Conservation (phyloP, 2,113 vertebrate species). For the Emydocephalus ijimae region DNA sequence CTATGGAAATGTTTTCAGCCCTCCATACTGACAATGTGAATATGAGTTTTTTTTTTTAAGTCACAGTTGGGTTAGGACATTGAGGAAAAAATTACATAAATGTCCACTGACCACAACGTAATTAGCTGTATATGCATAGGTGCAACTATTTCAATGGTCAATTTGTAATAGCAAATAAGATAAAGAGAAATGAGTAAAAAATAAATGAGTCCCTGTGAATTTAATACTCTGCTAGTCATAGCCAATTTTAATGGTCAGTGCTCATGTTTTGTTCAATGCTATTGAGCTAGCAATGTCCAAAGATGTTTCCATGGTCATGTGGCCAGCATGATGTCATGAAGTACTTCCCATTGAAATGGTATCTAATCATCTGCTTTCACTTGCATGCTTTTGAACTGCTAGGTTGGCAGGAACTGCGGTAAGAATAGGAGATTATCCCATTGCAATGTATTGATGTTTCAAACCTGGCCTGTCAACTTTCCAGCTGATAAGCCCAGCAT, state of each 20-base stretch:
- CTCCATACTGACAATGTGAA: background rate
- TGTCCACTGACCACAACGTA: background rate
- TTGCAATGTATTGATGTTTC: background rate
- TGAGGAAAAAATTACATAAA: background rate
- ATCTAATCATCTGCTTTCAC: background rate
- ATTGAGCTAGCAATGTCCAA: background rate
- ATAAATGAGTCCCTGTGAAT: background rate
- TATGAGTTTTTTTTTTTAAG: background rate
- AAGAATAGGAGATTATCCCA: background rate
- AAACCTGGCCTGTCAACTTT: background rate
- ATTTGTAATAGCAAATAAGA: background rate
- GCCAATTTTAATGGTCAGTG: background rate
- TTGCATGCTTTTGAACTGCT: background rate
- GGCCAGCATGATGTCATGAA: background rate
- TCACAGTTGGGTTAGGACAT: background rate
- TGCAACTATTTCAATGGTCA: background rate
- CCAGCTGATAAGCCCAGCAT: background rate
- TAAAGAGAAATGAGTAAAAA: background rate
- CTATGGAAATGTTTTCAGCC: background rate
- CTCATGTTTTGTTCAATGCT: background rate
- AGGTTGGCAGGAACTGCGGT: background rate
- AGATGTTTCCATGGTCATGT: background rate
- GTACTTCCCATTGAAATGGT: background rate
- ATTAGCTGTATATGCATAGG: background rate
- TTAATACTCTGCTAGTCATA: background rate